A percentile compares a stretch with the other conserved stretches of the same genome.
Evolutionary conservation across 2,797 vertebrate species (phyloP).

Genomic region (Coracias cyanogaster): DNA sequence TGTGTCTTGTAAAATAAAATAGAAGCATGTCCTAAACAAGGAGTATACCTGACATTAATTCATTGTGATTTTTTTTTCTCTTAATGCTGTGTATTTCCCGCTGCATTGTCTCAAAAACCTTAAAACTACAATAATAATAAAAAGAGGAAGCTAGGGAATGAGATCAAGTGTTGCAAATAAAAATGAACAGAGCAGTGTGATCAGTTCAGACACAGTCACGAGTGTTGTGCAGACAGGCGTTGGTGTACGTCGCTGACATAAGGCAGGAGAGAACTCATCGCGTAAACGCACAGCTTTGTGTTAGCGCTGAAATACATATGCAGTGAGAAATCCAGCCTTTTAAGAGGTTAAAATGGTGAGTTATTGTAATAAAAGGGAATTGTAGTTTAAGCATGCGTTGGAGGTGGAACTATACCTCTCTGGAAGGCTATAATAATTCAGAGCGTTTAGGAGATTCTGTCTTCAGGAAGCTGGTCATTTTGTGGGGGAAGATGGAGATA

Average conservation of each 20-base stretch:
- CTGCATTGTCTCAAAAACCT: not conserved
- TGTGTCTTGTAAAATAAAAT: not conserved
- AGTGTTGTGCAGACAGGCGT: not conserved
- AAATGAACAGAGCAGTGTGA: not conserved
- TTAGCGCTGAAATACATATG: not conserved
- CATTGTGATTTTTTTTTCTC: not conserved
- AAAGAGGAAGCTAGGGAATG: not conserved
- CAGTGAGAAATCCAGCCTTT: not conserved
- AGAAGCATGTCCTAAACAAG: not conserved
- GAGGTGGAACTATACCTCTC: not conserved
- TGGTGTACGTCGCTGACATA: not conserved
- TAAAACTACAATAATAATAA: not conserved
- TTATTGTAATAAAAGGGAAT: not conserved
- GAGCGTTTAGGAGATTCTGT: not conserved
- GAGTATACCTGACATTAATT: not conserved
- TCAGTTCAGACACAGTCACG: not conserved
- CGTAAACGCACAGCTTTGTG: slow-evolving; percentile 26
- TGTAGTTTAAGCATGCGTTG: not conserved
- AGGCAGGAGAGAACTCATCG: slow-evolving; percentile 38
- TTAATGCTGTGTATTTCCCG: not conserved
- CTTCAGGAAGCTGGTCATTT: not conserved
- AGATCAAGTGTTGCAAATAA: not conserved
- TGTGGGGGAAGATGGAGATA: not conserved
- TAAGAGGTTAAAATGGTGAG: not conserved
- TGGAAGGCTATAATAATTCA: not conserved